Evolutionary conservation across 2,888 invertebrate species (phyloP).

Genomic region (Synergus umbraculus): DNA sequence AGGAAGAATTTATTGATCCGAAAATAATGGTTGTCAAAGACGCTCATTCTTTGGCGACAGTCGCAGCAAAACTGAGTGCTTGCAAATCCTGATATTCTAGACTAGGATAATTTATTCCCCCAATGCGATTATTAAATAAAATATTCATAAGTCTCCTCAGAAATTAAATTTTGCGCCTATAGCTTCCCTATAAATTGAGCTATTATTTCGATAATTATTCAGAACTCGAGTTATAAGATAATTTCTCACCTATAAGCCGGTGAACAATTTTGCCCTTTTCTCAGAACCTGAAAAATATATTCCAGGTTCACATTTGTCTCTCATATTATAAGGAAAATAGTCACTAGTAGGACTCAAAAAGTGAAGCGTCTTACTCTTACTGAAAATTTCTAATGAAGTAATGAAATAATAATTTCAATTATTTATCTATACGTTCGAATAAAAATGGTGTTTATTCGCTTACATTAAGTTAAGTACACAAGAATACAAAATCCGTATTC

Average conservation of each 20-base stretch:
- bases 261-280: background rate
- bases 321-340: background rate
- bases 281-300: background rate
- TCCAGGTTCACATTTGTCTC: background rate
- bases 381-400: background rate
- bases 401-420: background rate
- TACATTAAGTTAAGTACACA: constrained; percentile 12
- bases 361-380: background rate
- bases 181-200: background rate
- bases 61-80: background rate
- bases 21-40: constrained; percentile 23
- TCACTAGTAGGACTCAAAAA: background rate
- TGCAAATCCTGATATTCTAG: background rate
- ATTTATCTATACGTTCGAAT: background rate
- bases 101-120: background rate
- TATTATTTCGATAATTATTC: constrained; percentile 1
- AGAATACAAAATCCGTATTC: constrained; percentile 30
- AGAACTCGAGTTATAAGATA: background rate
- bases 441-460: constrained; percentile 4
- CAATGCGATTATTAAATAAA: constrained; percentile 2
- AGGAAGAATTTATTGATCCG: constrained; percentile 30
- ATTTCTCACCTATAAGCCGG: background rate
- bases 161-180: constrained; percentile 11
- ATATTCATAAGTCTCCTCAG: background rate
- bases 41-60: background rate